Evolutionary conservation across 2,113 vertebrate species (phyloP).

Genomic region (Ammodytes marinus): DNA sequence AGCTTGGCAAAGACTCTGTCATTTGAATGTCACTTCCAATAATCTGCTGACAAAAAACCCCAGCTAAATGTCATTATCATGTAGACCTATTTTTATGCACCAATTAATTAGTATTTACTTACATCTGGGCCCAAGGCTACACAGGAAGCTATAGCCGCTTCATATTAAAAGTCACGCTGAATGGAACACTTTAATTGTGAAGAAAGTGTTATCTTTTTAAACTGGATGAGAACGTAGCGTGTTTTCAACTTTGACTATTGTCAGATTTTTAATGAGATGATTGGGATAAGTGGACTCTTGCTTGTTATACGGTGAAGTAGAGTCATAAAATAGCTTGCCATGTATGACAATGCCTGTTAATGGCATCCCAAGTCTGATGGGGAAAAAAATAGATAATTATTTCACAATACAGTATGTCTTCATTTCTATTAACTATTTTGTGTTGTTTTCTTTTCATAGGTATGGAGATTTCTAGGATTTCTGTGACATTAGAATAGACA

Average conservation of each 20-base stretch:
- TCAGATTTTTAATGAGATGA: too few relatives aligned
- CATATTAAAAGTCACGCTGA: background rate
- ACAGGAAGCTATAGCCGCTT: background rate
- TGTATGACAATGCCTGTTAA: background rate
- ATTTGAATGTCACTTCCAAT: background rate
- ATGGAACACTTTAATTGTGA: background rate
- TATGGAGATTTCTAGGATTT: slow-evolving; percentile 75
- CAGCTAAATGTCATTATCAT: background rate
- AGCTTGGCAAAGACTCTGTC: background rate
- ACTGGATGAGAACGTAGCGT: background rate
- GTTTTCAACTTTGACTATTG: background rate
- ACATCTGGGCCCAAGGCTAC: background rate
- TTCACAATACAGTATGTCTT: background rate
- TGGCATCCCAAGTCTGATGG: background rate
- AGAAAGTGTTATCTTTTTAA: background rate
- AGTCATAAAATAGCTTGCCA: background rate
- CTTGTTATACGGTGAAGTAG: background rate
- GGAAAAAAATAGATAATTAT: background rate
- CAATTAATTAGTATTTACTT: background rate
- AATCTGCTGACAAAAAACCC: background rate
- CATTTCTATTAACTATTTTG: background rate
- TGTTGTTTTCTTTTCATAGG: slow-evolving; percentile 52
- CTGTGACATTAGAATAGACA: background rate
- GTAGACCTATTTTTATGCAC: background rate
- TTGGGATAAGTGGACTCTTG: background rate